phyloP scores from a whole-genome alignment of 2,888 invertebrate genomes.

The Tryphoninae sp. region DNA sequence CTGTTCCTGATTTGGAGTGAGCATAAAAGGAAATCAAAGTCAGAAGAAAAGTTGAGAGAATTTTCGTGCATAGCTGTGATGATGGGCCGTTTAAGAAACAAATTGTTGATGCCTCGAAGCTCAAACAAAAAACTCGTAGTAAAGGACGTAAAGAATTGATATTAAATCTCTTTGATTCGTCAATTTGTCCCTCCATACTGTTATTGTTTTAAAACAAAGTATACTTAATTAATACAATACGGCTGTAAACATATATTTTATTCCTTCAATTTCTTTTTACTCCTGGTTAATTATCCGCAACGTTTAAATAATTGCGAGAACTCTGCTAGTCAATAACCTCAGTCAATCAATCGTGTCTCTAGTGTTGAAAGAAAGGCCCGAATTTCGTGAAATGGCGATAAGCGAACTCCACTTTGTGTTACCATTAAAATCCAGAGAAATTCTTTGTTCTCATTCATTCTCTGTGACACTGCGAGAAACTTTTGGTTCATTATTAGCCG shows the following conservation, averaged over 20 bases:
- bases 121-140: slow-evolving; percentile 34
- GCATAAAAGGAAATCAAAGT: slow-evolving; percentile 9
- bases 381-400: slow-evolving; percentile 31
- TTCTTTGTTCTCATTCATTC: not conserved
- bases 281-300: slow-evolving; percentile 15
- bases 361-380: not conserved
- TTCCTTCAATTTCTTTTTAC: slow-evolving; percentile 45
- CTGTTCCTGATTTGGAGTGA: slow-evolving; percentile 29
- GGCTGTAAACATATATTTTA: slow-evolving; percentile 25
- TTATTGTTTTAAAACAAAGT: slow-evolving; percentile 46
- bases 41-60: slow-evolving; percentile 15
- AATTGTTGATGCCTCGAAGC: slow-evolving; percentile 32
- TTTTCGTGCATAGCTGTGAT: slow-evolving; percentile 57
- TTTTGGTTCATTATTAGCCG: not conserved
- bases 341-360: slow-evolving; percentile 45
- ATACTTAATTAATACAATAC: slow-evolving; percentile 56
- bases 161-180: slow-evolving; percentile 52
- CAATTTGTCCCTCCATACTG: slow-evolving; percentile 61
- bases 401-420: slow-evolving; percentile 24
- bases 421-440: slow-evolving; percentile 19
- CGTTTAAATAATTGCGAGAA: not conserved
- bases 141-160: slow-evolving; percentile 6
- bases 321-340: slow-evolving; percentile 54
- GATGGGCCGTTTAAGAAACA: slow-evolving; percentile 50
- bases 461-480: not conserved